Conservation (phyloP, 2,888 invertebrate genomes). For the Entomobrya multifasciata region DNA sequence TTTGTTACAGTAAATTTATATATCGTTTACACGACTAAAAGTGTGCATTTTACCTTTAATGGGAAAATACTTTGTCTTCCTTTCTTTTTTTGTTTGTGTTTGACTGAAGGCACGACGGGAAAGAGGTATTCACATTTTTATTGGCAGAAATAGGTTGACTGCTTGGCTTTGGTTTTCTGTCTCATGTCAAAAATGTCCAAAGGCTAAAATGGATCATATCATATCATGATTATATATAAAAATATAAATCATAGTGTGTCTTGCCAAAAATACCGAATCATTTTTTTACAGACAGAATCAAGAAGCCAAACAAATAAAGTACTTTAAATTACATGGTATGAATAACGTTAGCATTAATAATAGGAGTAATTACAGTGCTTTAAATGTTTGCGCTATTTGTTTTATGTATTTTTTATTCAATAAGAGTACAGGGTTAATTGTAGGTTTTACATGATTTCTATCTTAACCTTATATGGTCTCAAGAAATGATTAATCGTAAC, state of each 20-base stretch:
- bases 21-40: neutral
- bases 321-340: neutral
- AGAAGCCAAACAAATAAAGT: neutral
- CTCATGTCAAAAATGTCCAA: neutral
- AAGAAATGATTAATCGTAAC: no score
- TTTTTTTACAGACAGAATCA: neutral
- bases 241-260: constrained; percentile 8
- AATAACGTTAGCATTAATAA: neutral
- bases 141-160: neutral
- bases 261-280: no score
- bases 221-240: neutral
- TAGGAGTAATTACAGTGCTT: neutral
- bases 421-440: no score
- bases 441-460: no score
- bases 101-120: neutral
- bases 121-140: neutral
- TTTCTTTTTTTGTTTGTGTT: neutral
- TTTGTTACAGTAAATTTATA: no score
- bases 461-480: no score
- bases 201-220: constrained; percentile 1
- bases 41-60: constrained; percentile 21
- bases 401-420: no score
- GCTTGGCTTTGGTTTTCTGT: neutral
- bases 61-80: constrained; percentile 5
- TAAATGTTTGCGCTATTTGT: no score